Percentiles rank a stretch among this genome's conserved stretches.
phyloP scores from a whole-genome alignment of 2,113 vertebrate genomes.

The Hypocryptadius cinnamomeus region DNA sequence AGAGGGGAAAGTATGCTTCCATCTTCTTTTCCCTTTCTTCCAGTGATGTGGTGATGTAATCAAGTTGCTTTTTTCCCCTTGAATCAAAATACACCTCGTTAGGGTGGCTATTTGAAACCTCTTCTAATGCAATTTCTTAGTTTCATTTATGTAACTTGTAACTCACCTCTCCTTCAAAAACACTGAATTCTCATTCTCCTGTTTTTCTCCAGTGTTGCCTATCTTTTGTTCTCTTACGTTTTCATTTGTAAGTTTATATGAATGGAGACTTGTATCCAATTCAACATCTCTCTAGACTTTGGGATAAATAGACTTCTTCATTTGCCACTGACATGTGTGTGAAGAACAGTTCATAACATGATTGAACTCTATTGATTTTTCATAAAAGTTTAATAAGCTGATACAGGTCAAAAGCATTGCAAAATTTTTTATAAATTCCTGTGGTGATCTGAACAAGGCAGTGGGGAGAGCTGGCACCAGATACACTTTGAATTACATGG shows the following conservation, averaged over 20 bases:
- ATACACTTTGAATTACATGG: background rate
- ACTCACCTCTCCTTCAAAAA: background rate
- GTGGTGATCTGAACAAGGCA: conserved; percentile 22
- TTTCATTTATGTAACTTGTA: background rate
- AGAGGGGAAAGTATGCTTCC: background rate
- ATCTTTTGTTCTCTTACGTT: background rate
- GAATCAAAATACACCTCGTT: background rate
- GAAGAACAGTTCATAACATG: conserved; percentile 47
- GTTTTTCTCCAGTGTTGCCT: background rate
- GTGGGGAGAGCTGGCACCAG: conserved; percentile 16
- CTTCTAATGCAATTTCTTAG: background rate
- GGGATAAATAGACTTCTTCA: conserved; percentile 11
- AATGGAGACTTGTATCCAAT: background rate
- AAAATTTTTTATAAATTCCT: conserved; percentile 66
- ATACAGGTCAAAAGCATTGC: conserved; percentile 69
- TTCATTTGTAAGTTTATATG: background rate
- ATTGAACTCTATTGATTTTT: conserved; percentile 72
- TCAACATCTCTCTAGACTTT: background rate
- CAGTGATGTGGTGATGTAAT: background rate
- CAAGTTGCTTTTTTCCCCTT: background rate
- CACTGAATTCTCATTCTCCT: background rate
- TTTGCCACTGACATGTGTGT: conserved; percentile 37
- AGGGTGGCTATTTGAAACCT: background rate
- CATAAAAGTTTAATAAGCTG: conserved; percentile 72
- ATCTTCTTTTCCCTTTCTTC: background rate